Evolutionary conservation across 2,797 vertebrate species (phyloP).

Genomic region (Galagoides demidoff): DNA sequence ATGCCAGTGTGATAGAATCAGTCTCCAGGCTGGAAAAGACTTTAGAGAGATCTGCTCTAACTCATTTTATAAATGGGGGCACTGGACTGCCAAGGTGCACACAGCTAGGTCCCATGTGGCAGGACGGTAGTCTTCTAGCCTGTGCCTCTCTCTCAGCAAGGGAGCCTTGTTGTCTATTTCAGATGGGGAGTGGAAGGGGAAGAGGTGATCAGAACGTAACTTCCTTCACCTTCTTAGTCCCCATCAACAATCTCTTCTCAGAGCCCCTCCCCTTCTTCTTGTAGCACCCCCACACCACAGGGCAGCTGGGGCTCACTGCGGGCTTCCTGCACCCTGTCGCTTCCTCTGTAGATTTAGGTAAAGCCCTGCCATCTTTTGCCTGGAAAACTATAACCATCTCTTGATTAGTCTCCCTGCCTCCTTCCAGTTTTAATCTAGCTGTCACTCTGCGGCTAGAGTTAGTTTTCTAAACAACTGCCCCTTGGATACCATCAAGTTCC

Average conservation of each 20-base stretch:
- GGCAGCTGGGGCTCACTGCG: neutral
- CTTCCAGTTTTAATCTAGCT: neutral
- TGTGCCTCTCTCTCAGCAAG: neutral
- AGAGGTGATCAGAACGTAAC: neutral
- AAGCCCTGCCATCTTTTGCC: neutral
- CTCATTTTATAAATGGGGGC: neutral
- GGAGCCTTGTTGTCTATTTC: neutral
- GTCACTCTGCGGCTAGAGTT: neutral
- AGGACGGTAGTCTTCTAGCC: neutral
- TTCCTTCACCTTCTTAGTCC: neutral
- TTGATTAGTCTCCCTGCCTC: neutral
- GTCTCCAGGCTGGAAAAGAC: constrained; percentile 16
- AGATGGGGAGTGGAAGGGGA: neutral
- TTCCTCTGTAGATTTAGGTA: neutral
- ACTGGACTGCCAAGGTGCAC: neutral
- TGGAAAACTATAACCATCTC: neutral
- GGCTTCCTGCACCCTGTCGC: neutral
- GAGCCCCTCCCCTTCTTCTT: too few species aligned
- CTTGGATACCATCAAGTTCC: neutral
- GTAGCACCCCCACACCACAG: too few species aligned
- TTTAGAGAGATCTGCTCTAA: neutral
- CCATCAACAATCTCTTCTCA: neutral
- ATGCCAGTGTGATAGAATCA: neutral
- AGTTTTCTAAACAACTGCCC: neutral
- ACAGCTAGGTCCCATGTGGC: neutral